Conservation (phyloP, 2,888 invertebrate genomes). For the Schrankia costaestrigalis region DNA sequence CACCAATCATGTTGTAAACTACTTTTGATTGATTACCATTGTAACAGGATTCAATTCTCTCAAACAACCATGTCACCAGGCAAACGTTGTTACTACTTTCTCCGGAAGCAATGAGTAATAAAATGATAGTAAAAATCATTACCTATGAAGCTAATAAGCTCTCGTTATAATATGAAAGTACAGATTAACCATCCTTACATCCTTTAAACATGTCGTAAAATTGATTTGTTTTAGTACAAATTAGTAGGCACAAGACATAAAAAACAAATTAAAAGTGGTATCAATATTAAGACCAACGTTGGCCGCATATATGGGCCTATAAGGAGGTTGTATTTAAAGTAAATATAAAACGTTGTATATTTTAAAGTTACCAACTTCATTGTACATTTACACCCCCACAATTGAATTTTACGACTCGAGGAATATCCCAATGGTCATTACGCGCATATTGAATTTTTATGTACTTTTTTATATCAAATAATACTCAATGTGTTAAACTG, state of each 20-base stretch:
- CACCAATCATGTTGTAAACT: too few relatives aligned
- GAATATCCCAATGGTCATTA: conserved; percentile 39
- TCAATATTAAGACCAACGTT: conserved; percentile 25
- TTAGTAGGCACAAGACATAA: too few relatives aligned
- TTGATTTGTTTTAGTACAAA: too few relatives aligned
- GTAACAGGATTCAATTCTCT: too few relatives aligned
- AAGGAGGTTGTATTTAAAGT: conserved; percentile 35
- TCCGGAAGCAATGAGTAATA: conserved; percentile 12
- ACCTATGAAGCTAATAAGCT: too few relatives aligned
- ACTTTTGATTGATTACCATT: too few relatives aligned
- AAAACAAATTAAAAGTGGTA: too few relatives aligned
- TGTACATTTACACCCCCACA: conserved; percentile 50
- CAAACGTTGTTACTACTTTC: conserved; percentile 7
- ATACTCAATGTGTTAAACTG: conserved; percentile 21
- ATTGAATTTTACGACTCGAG: conserved; percentile 47
- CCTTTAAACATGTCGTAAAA: too few relatives aligned
- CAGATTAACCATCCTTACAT: too few relatives aligned
- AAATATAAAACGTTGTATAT: conserved; percentile 36
- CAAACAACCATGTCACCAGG: too few relatives aligned
- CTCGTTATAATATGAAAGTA: too few relatives aligned
- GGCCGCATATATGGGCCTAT: conserved; percentile 26
- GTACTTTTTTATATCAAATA: conserved; percentile 38
- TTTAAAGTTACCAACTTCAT: conserved; percentile 40
- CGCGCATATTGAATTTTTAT: conserved; percentile 38
- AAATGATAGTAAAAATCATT: conserved; percentile 3